Base-by-base conservation (phyloP, 2,888 invertebrate species). In the Meliscaeva auricollis region DNA sequence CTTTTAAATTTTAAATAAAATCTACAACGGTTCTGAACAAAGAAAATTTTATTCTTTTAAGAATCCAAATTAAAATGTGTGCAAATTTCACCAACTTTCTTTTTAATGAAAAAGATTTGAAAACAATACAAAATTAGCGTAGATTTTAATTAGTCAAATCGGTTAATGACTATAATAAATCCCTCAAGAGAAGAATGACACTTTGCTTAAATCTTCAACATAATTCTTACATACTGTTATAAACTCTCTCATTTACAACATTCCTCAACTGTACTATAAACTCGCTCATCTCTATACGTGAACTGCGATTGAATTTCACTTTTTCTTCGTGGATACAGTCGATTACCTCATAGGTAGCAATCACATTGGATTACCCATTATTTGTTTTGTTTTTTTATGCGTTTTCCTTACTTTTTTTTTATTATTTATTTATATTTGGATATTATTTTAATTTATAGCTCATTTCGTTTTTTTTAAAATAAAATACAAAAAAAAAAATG, bases 291-390 rank as follows among this genome's bases (percentile, higher is more conserved):
- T 68, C 30, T 17, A 17, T 8, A 26, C 15, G 11, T 35, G n/a
- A n/a, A n/a, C n/a, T n/a, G 7, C 17, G 15, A 50, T 50, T 69
- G 41, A 38, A 69, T 80, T 80, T 80, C 60, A 62, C 62, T 74
- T 74, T 52, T 44, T 73, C 17, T 13, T 17, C 35, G 32, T 35
- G 17, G 44, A 15, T 69, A 13, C 72, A 52, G 30, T 52, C n/a
- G 41, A 66, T 73, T 66, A 64, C 66, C 41, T 58, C 30, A 72
- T 17, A 30, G 46, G 9, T 35, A 66, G 56, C 62, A 74, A 64
- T 50, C 44, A 46, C 20, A 68, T 46, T 15, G 7, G 38, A 15
- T 72, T 35, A 17, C n/a, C 3, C 58, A 48, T 73, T 52, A 48
- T 73, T 52, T 60, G 17, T 68, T 74, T 66, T 50, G 26, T 44